These are phyloP conservation scores for Neria commutata DNA, from an alignment of 2,888 invertebrate species.

Conservation along the genomic window DNA sequence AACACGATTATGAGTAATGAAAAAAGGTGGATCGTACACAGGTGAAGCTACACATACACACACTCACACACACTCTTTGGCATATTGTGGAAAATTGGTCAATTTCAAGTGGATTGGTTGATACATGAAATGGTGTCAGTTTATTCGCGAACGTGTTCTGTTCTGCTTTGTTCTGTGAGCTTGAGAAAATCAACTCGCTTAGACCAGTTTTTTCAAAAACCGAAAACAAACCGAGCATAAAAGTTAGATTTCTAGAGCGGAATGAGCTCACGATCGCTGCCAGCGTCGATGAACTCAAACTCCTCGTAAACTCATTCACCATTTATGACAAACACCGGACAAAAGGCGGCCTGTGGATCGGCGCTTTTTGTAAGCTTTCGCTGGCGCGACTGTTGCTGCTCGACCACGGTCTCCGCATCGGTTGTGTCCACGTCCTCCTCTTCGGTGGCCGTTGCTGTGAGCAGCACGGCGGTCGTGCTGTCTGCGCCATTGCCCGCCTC, in stretches of 20 bases:
- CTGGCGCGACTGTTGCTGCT: constrained; percentile 12
- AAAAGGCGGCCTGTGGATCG: constrained; percentile 45
- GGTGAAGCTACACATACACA: no score
- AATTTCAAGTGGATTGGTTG: constrained; percentile 19
- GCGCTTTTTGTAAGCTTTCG: constrained; percentile 12
- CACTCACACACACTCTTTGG: no score
- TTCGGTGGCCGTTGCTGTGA: constrained; percentile 30
- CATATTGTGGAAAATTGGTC: constrained; percentile 22
- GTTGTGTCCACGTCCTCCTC: constrained; percentile 33
- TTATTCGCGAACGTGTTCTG: no score
- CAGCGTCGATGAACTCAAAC: constrained; percentile 57
- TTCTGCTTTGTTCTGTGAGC: no score
- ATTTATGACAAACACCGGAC: constrained; percentile 56
- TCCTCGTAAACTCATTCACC: constrained; percentile 60
- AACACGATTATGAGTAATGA: no score
- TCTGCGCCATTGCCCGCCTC: constrained; percentile 26
- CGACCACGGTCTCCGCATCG: constrained; percentile 26
- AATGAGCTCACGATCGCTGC: constrained; percentile 52
- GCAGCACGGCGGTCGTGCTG: constrained; percentile 28
- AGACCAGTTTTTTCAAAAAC: no score
- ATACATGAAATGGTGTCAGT: no score
- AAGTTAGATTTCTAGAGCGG: no score
- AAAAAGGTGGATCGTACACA: no score
- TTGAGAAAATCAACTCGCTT: no score
- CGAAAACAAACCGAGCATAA: constrained; percentile 43